These are phyloP conservation scores for Fissipunctia ypsillon DNA, from an alignment of 2,888 invertebrate species.

Conservation along the genomic window DNA sequence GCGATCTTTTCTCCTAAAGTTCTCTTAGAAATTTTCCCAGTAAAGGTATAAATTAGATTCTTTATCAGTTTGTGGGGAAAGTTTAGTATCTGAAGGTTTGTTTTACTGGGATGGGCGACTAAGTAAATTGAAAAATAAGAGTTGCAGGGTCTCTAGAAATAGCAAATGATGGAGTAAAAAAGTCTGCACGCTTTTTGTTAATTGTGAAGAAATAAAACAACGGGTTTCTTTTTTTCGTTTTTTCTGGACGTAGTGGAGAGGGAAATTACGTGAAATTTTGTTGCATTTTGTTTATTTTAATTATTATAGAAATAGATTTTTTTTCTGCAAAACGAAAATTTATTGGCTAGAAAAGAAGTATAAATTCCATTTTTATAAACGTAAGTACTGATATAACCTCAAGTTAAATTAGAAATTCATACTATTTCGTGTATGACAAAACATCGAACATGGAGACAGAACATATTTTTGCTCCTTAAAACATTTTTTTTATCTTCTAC, in stretches of 20 bases:
- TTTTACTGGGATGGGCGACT: constrained; percentile 75
- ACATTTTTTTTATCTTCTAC: not conserved
- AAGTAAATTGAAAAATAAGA: constrained; percentile 80
- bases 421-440: not conserved
- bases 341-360: not conserved
- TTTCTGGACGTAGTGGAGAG: not conserved
- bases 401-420: not conserved
- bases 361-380: not conserved
- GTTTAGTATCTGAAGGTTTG: constrained; percentile 80
- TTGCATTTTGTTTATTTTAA: not conserved
- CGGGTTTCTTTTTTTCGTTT: not conserved
- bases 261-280: not conserved
- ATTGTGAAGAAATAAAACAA: constrained; percentile 1
- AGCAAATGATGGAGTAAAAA: constrained; percentile 32
- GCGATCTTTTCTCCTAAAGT: constrained; percentile 72
- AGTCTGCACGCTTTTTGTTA: constrained; percentile 6
- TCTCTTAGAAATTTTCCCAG: constrained; percentile 74
- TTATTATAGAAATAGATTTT: not conserved
- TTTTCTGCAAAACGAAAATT: not conserved
- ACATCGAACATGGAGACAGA: not conserved
- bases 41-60: constrained; percentile 82
- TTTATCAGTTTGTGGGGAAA: constrained; percentile 81
- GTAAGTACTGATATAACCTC: not conserved
- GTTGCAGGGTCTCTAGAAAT: constrained; percentile 33
- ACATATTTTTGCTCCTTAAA: not conserved